Percentiles rank a stretch among this genome's conserved stretches.
Conservation (phyloP, 2,888 invertebrate species). For the Eledone cirrhosa region DNA sequence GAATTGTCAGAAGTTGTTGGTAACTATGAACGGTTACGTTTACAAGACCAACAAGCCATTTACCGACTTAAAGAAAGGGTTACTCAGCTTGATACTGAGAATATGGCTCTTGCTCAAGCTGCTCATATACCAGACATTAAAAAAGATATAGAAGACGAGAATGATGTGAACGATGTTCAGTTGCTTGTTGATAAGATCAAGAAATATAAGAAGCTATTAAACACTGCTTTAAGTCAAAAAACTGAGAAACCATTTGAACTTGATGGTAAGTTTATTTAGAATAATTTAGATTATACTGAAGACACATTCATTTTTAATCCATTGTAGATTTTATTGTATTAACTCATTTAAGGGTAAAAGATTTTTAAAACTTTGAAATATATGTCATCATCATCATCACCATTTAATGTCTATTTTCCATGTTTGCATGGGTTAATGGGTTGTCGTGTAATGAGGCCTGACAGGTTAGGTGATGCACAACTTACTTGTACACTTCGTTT, state of each 20-base stretch:
- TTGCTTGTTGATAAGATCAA: conserved; percentile 74
- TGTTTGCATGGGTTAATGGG: too few relatives aligned
- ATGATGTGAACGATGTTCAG: conserved; percentile 53
- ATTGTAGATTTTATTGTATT: too few relatives aligned
- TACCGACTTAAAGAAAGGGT: conserved; percentile 70
- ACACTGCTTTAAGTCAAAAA: conserved; percentile 70
- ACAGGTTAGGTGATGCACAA: too few relatives aligned
- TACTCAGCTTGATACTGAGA: conserved; percentile 65
- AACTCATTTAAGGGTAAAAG: too few relatives aligned
- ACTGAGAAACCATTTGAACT: conserved; percentile 74
- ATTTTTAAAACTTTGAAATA: too few relatives aligned
- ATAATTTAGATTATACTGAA: too few relatives aligned
- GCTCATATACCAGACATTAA: conserved; percentile 43
- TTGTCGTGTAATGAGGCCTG: too few relatives aligned
- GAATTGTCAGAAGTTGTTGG: conserved; percentile 83
- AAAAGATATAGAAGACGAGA: conserved; percentile 39
- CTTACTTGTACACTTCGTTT: too few relatives aligned
- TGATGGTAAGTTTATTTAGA: conserved; percentile 63
- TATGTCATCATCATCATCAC: too few relatives aligned
- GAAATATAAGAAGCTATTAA: conserved; percentile 73
- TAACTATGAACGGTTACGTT: conserved; percentile 77
- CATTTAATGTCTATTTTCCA: too few relatives aligned
- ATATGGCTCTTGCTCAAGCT: conserved; percentile 62
- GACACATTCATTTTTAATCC: too few relatives aligned
- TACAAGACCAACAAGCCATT: conserved; percentile 79